Evolutionary conservation across 2,113 vertebrate genomes (phyloP).

Genomic region (Onychorhynchus coronatus): DNA sequence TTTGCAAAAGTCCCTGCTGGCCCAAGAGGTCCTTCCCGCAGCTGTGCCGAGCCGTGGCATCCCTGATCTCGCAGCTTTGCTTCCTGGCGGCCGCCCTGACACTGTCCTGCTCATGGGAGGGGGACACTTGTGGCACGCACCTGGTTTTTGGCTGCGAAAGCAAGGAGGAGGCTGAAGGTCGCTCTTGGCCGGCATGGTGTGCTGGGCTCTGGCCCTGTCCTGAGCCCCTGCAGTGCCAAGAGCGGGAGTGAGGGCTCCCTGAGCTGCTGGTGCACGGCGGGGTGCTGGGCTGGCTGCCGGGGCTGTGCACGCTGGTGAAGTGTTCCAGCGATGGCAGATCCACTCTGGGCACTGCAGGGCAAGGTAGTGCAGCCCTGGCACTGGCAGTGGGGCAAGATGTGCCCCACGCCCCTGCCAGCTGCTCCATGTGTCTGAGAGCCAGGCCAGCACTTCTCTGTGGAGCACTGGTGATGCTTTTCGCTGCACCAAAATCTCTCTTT

Average conservation of each 20-base stretch:
- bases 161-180: neutral
- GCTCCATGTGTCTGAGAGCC: neutral
- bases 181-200: accelerated
- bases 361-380: neutral
- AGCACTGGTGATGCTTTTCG: neutral
- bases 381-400: neutral
- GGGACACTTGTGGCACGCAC: accelerated
- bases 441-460: neutral
- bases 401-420: neutral
- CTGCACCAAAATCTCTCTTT: neutral
- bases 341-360: neutral
- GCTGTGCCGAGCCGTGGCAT: accelerated
- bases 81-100: accelerated
- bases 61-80: neutral
- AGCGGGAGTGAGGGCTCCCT: accelerated
- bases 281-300: neutral
- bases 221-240: neutral
- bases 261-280: accelerated
- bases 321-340: neutral
- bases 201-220: neutral
- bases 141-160: neutral
- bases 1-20: neutral
- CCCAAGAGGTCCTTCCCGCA: accelerated
- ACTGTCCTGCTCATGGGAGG: accelerated
- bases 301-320: neutral